These are phyloP conservation scores for Oxystoma pomonae DNA, from an alignment of 2,888 invertebrate species.

Conservation along the genomic window DNA sequence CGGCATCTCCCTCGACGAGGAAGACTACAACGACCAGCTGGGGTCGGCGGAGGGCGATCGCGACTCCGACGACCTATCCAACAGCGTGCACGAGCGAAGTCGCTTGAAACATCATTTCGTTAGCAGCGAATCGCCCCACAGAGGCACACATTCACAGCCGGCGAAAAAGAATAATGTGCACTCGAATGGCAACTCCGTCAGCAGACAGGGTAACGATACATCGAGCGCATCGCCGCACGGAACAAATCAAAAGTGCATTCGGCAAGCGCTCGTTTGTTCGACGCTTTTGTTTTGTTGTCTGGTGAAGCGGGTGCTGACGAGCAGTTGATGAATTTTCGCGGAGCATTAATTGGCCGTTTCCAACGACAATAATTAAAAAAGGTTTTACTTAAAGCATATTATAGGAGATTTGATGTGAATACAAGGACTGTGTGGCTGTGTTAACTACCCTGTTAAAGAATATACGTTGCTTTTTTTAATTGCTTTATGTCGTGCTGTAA, in stretches of 20 bases:
- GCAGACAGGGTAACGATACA: background rate
- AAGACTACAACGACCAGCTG: constrained; percentile 61
- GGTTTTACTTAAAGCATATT: background rate
- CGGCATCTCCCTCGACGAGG: constrained; percentile 48
- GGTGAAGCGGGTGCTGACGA: background rate
- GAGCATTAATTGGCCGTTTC: background rate
- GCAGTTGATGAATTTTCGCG: background rate
- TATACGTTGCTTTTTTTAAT: no score
- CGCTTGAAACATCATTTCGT: constrained; percentile 8
- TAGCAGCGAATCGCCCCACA: constrained; percentile 13
- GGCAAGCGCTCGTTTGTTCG: background rate
- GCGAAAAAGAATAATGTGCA: constrained; percentile 17
- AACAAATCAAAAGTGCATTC: background rate
- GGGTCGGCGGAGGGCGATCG: constrained; percentile 70
- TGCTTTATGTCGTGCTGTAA: no score
- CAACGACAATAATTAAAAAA: background rate
- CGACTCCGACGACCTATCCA: constrained; percentile 52
- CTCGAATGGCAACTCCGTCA: background rate
- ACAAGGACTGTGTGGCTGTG: background rate
- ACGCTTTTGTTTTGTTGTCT: background rate
- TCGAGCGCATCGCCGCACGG: background rate
- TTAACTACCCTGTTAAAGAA: background rate
- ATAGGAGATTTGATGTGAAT: background rate
- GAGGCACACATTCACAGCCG: constrained; percentile 11
- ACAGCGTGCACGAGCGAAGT: constrained; percentile 38